phyloP scores from a whole-genome alignment of 2,888 invertebrate species.

The Habroteleia sp. region DNA sequence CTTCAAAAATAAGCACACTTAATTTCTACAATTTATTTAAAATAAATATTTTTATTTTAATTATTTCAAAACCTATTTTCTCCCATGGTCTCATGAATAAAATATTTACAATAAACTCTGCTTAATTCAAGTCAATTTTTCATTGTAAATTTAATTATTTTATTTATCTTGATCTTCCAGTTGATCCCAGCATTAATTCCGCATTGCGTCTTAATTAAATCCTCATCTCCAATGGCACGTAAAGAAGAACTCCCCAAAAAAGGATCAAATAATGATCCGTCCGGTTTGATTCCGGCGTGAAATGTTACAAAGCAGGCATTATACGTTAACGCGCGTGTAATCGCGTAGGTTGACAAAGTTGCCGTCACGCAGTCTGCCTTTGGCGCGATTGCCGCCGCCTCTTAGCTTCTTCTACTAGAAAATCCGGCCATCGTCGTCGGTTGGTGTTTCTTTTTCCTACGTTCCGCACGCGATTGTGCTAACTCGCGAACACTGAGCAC shows the following conservation, averaged over 20 bases:
- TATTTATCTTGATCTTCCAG: background rate
- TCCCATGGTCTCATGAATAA: no score
- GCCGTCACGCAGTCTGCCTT: constrained; percentile 72
- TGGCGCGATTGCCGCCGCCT: constrained; percentile 47
- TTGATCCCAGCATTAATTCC: constrained; percentile 7
- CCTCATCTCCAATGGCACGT: constrained; percentile 1
- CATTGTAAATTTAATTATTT: background rate
- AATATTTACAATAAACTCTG: no score
- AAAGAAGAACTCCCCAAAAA: background rate
- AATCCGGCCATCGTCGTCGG: constrained; percentile 5
- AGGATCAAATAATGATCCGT: constrained; percentile 23
- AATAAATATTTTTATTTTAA: no score
- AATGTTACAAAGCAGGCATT: constrained; percentile 46
- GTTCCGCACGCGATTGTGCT: constrained; percentile 46
- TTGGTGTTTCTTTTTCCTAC: constrained; percentile 27
- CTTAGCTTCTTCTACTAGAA: constrained; percentile 29
- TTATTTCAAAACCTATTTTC: no score
- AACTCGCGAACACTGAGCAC: constrained; percentile 39
- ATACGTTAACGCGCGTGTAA: constrained; percentile 59
- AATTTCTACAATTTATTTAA: no score
- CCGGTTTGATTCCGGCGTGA: constrained; percentile 38
- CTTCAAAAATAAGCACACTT: no score
- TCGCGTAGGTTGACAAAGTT: constrained; percentile 72
- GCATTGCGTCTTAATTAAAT: constrained; percentile 17
- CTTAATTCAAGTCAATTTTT: background rate